Conservation (phyloP, 1,140 invertebrate genomes). For the Penaeus indicus region DNA sequence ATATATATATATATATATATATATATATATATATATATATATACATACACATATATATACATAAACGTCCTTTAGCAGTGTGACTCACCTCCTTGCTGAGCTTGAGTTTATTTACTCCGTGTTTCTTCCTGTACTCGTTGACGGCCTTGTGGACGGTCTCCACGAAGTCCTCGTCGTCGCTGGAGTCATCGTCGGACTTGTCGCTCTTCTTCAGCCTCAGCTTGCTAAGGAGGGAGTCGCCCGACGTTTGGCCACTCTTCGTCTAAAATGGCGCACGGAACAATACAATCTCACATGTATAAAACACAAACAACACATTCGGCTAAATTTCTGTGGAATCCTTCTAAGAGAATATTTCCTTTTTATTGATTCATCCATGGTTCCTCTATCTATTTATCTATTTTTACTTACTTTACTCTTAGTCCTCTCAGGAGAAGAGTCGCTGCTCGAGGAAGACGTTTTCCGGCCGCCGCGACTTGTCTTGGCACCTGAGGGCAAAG, state of each 20-base stretch:
- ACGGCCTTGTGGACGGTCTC: slow-evolving; percentile 78
- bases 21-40: slow-evolving; percentile 4
- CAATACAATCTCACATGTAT: background rate
- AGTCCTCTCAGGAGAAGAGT: slow-evolving; percentile 17
- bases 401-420: slow-evolving; percentile 5
- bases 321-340: background rate
- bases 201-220: slow-evolving; percentile 4
- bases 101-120: slow-evolving; percentile 78
- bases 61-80: background rate
- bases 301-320: background rate
- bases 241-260: background rate
- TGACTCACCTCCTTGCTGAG: slow-evolving; percentile 78
- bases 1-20: background rate
- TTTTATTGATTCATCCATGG: no score
- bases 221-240: slow-evolving; percentile 33
- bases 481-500: background rate
- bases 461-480: background rate
- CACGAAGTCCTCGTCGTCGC: slow-evolving; percentile 75
- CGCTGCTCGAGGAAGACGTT: slow-evolving; percentile 1
- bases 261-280: background rate
- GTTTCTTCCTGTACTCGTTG: slow-evolving; percentile 82
- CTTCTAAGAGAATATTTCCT: background rate
- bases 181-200: slow-evolving; percentile 21
- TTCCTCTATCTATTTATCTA: background rate
- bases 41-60: slow-evolving; percentile 34